phyloP scores from a whole-genome alignment of 1,140 invertebrate species.

The Rhagoletis pomonella region DNA sequence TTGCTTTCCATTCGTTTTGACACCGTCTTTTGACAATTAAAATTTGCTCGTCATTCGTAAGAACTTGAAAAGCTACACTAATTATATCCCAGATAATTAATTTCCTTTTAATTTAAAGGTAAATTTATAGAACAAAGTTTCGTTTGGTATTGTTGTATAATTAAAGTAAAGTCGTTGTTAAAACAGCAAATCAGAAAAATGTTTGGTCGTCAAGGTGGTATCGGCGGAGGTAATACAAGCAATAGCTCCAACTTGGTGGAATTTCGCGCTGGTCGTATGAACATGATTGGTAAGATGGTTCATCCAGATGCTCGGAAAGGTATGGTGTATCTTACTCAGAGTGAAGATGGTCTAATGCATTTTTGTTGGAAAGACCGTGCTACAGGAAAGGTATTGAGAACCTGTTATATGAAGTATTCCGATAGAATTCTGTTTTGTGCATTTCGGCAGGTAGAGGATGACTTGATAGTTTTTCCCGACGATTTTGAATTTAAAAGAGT shows the following conservation, averaged over 20 bases:
- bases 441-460: slow-evolving; percentile 78
- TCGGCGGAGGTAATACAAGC: slow-evolving; percentile 83
- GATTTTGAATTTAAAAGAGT: slow-evolving; percentile 98
- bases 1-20: not conserved
- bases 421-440: too few species aligned
- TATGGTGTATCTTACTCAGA: slow-evolving; percentile 94
- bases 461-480: slow-evolving; percentile 98
- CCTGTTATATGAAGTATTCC: not conserved
- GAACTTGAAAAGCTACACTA: not conserved
- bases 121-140: not conserved
- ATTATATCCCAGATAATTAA: not conserved
- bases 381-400: slow-evolving; percentile 75
- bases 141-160: not conserved
- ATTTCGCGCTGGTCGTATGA: slow-evolving; percentile 98
- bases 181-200: slow-evolving; percentile 57
- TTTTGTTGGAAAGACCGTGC: slow-evolving; percentile 98
- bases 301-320: slow-evolving; percentile 97
- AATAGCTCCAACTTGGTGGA: slow-evolving; percentile 93
- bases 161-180: not conserved
- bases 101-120: slow-evolving; percentile 9
- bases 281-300: slow-evolving; percentile 94
- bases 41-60: slow-evolving; percentile 52
- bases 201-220: slow-evolving; percentile 71
- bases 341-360: slow-evolving; percentile 97
- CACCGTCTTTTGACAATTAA: not conserved